Evolutionary conservation across 2,888 invertebrate genomes (phyloP).

Genomic region (Monoplex corrugatus): DNA sequence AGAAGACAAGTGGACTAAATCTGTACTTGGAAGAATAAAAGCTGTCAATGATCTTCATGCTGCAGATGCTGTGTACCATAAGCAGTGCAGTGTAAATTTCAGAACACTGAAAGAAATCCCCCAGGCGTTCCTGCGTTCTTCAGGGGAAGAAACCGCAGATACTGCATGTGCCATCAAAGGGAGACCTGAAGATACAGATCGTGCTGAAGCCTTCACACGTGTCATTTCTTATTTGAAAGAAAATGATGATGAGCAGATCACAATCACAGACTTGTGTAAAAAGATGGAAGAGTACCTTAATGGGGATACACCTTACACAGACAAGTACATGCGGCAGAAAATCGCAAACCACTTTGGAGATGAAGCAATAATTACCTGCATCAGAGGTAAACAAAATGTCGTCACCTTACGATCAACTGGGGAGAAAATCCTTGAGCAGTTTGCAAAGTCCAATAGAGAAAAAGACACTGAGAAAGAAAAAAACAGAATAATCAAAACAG

Average conservation of each 20-base stretch:
- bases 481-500: background rate
- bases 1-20: too few relatives aligned
- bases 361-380: background rate
- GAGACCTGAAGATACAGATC: background rate
- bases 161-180: background rate
- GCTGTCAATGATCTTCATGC: too few relatives aligned
- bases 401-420: background rate
- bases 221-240: background rate
- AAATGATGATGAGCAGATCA: slow-evolving; percentile 31
- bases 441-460: background rate
- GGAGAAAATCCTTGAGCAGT: slow-evolving; percentile 15
- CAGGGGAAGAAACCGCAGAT: background rate
- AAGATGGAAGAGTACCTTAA: background rate
- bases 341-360: background rate
- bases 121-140: background rate
- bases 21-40: too few relatives aligned
- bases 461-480: background rate
- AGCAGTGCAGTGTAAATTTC: background rate
- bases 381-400: slow-evolving; percentile 1
- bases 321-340: slow-evolving; percentile 32
- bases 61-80: too few relatives aligned
- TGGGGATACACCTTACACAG: slow-evolving; percentile 17
- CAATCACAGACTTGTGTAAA: background rate
- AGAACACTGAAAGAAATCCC: slow-evolving; percentile 37
- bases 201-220: background rate